Evolutionary conservation across 1,140 invertebrate species (phyloP), one percentile per base, ranked within the genome.

Genomic region (Pogonus chalceus): DNA sequence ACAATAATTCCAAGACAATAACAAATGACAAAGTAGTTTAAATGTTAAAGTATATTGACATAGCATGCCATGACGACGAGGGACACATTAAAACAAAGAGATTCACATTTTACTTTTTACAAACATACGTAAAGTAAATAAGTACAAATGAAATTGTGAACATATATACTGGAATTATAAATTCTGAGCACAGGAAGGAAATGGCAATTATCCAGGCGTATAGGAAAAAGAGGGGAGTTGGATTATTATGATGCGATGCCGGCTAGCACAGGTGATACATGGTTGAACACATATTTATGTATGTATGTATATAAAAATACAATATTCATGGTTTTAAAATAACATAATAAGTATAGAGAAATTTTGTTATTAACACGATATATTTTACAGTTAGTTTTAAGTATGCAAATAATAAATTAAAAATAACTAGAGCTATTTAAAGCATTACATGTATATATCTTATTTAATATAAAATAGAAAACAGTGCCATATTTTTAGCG

Each of bases 141-240:
- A 14, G 1, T 51, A 1, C 2, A 26, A 48, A 22, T 1, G 16
- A 23, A 14, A 48, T 21, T 47, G 18, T 24, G 21, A 9, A 43
- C 22, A 23, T 18, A 48, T 2, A 26, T n/a, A 20, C 24, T 47
- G 21, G 23, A 35, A 23, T 48, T 23, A 43, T 21, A 21, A 22
- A 43, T 22, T 43, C 18, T 23, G 35, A 56, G 23, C 56, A 61
- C 64, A 65, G 66, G 66, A 68, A 68, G 66, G 66, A 68, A 66
- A 64, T 55, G 49, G 51, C 58, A 63, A 62, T 65, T 64, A 65
- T 58, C 63, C 60, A 60, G 63, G 64, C 61, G 63, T 62, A 59
- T 7, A 10, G 26, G 7, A 14, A 31, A 14, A 7, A 18, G 9
- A 18, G 37, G 7, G 37, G 37, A 16, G 37, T n/a, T n/a, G n/a